These are phyloP conservation scores for Andrena minutula DNA, from an alignment of 2,888 invertebrate species.

Conservation along the genomic window DNA sequence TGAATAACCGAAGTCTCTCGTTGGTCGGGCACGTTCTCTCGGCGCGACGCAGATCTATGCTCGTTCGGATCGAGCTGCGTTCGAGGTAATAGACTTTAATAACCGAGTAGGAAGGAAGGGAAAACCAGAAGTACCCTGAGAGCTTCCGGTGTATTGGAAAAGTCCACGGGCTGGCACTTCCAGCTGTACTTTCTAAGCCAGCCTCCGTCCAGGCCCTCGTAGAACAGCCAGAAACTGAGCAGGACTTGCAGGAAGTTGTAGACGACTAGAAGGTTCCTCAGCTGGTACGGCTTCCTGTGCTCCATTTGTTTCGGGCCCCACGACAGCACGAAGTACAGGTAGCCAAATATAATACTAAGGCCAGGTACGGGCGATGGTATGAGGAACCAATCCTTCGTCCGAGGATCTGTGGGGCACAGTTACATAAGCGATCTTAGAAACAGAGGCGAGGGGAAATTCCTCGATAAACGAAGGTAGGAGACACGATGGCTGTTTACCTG, in stretches of 20 bases:
- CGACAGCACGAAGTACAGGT: slow-evolving; percentile 90
- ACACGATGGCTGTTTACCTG: slow-evolving; percentile 86
- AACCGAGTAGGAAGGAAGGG: not conserved
- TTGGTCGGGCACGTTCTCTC: no score
- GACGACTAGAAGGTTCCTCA: slow-evolving; percentile 91
- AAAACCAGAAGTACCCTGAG: slow-evolving; percentile 88
- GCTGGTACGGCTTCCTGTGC: slow-evolving; percentile 92
- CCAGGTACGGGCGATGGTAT: slow-evolving; percentile 90
- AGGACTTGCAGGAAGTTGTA: slow-evolving; percentile 96
- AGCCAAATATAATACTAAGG: slow-evolving; percentile 88
- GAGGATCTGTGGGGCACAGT: slow-evolving; percentile 87
- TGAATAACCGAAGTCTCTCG: no score
- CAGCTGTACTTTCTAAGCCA: slow-evolving; percentile 95
- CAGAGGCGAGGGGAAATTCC: not conserved
- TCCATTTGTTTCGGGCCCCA: slow-evolving; percentile 96
- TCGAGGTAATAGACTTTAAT: not conserved
- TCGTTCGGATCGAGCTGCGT: not conserved
- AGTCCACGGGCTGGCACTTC: slow-evolving; percentile 97
- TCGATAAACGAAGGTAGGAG: not conserved
- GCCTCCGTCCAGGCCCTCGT: slow-evolving; percentile 91
- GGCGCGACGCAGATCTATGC: not conserved
- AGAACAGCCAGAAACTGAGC: slow-evolving; percentile 92
- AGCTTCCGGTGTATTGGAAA: slow-evolving; percentile 90
- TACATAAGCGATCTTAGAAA: not conserved
- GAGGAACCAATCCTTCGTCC: slow-evolving; percentile 91